phyloP scores from a whole-genome alignment of 2,113 vertebrate genomes.

The Xiphias gladius region DNA sequence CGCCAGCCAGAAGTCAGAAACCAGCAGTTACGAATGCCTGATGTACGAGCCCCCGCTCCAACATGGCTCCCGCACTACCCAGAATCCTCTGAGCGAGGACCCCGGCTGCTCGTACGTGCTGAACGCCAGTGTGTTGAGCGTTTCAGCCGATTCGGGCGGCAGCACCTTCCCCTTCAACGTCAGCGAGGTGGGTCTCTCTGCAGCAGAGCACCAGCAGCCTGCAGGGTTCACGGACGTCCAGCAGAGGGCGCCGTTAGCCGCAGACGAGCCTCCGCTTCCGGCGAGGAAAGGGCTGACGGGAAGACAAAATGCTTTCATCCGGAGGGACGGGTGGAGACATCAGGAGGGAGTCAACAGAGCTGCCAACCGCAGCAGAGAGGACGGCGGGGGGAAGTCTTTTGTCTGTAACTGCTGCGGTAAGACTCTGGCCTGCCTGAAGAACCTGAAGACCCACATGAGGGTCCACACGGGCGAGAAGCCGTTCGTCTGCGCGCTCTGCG shows the following conservation, averaged over 20 bases:
- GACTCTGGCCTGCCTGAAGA: conserved; percentile 79
- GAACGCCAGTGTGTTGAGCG: not conserved
- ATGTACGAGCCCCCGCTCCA: conserved; percentile 53
- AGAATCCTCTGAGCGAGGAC: conserved; percentile 37
- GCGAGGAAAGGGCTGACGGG: not conserved
- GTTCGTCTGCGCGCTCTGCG: conserved; percentile 77
- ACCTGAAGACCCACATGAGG: conserved; percentile 81
- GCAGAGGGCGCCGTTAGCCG: conserved; percentile 22
- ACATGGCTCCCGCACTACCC: conserved; percentile 30
- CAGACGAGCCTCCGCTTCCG: not conserved
- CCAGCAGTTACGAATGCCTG: conserved; percentile 24
- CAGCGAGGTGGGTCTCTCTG: conserved; percentile 2
- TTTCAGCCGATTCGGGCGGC: conserved; percentile 3
- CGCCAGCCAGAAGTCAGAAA: conserved; percentile 29
- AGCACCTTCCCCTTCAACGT: conserved; percentile 2
- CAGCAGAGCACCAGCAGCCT: conserved; percentile 21
- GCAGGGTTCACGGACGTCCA: conserved; percentile 17
- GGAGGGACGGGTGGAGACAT: conserved; percentile 45
- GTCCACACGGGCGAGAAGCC: conserved; percentile 83
- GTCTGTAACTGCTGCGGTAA: conserved; percentile 77
- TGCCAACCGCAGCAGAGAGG: not conserved
- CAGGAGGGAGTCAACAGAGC: not conserved
- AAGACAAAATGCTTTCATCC: not conserved
- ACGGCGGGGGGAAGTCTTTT: conserved; percentile 41
- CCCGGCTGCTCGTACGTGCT: conserved; percentile 46